Base-by-base conservation (phyloP, 2,797 vertebrate species). In the Micropoecilia bifurca region DNA sequence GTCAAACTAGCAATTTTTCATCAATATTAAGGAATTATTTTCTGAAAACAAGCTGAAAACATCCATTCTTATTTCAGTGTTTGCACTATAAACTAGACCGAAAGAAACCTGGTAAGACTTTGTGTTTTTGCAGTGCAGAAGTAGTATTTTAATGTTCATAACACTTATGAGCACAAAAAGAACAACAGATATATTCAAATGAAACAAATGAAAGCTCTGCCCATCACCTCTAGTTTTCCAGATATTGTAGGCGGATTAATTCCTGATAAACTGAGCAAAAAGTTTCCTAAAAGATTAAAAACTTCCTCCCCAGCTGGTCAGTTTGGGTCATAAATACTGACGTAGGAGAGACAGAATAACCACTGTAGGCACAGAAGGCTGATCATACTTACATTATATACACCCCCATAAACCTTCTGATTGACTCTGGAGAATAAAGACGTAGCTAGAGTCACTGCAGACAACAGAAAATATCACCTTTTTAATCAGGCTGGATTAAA, bases 281-380 rank as follows among this genome's bases (percentile, higher is more conserved):
- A 74, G 46, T 48, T 48, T 75, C 71, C 53, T 6, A 2, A 82
- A 78, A 66, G 80, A 43, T 82, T 89, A 71, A 75, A 75, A 85
- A 59, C 66, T 61, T 80, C 85, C 50, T 86, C 55, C 85, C 73
- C 57, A 81, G 73, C 66, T 79, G 80, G 55, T 84, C 33, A 80
- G 78, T 86, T 82, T 86, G 80, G 87, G 87, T 87, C 45, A 77
- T 81, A 79, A 80, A 80, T 28, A 75, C 57, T 45, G 43, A 47
- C 13, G n/a, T 61, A 83, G 80, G 84, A 88, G 85, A 83, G 63
- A 80, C 76, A 45, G 87, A 88, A 66, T 76, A 79, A 89, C 81
- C 88, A 90, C 88, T 86, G 73, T 90, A 93, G 92, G 93, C 93
- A 94, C 93, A 90, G 80, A 86, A 91, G 92, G 90, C 90, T 93